Evolutionary conservation across 35 echinoderm and acorn worm genomes (phyloP), one percentile per base, ranked within the genome.

Genomic region (Hemicentrotus pulcherrimus): DNA sequence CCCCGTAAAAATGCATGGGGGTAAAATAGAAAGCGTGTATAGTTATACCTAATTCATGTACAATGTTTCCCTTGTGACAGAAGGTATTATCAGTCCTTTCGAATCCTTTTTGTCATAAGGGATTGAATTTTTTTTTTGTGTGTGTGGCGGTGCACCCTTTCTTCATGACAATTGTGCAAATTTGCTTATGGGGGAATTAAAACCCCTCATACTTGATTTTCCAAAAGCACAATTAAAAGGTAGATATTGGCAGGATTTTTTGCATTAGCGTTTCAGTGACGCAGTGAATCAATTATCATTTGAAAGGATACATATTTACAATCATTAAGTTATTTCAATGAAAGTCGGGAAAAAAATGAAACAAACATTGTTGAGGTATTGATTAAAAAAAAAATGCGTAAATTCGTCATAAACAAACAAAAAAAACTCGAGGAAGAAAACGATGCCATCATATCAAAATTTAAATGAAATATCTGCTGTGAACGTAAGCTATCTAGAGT

Each of bases 1-100:
- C 32, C 28, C 91, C 30, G 91, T 93, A 58, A 46, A 93, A 46
- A 93, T 93, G 91, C 91, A 93, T 48, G 88, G 88, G 65, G 65
- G 65, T 78, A 93, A 93, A 47, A 58, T 47, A 93, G 48, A 93
- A 93, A 93, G 91, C 91, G 48, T 58, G 48, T 93, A 93, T 93
- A 93, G 91, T 93, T 93, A 58, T 93, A 93, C 91, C 91, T 93
- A 93, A 93, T 93, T 93, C 91, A 50, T 93, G 91, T 93, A 93
- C 91, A 93, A 93, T 93, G 91, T 93, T 93, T 93, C 91, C 91
- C 91, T 47, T 16, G 91, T 93, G 91, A 93, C 46, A 46, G 10
- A 33, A 32, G 48, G 91, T 47, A 93, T 93, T 93, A 93, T 93
- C 91, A 11, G n/a, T 78, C 65, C 65, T 78, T 78, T 28, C 65